Base-by-base conservation (phyloP, 2,113 vertebrate species). In the Pelodiscus sinensis region DNA sequence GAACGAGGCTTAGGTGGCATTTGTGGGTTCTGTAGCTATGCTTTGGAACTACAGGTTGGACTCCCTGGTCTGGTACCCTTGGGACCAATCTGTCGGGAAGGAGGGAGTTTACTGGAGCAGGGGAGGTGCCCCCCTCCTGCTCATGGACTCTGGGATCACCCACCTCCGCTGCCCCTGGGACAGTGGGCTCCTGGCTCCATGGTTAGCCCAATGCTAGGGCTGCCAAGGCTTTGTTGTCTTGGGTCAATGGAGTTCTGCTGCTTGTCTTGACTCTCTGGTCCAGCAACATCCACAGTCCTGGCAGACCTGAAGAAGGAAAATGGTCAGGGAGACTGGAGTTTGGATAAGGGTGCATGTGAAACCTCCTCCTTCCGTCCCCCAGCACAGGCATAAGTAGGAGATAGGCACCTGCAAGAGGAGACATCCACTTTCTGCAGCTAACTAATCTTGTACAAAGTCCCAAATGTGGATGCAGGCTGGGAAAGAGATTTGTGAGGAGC, bases 351-450 rank as follows among this genome's bases (percentile, higher is more conserved):
- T 2, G 25, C 8, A 14, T 24, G 38, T 44, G 65, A 50, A 15
- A 13, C 24, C 3, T 11, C 27, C 2, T 11, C 25, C 3, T 1
- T 1, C 52, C 55, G 5, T 77, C 21, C 2, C 3, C 16, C 24
- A 29, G 9, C 11, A 7, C 35, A 75, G n/a, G 71, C 10, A 44
- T 75, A 50, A 79, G 1, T 2, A 3, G 29, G 24, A 73, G 73
- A 18, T 1, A 2, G 0, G 73, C 52, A 24, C 68, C 50, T 16
- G 44, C 2, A 73, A 29, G 65, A 35, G 44, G 65, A 68, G 29
- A 75, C 29, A 52, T 1, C 19, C 57, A 44, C 4, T 31, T 75
- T 86, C 65, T 86, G 44, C 38, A 91, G 80, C 16, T n/a, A 13
- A 9, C 8, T 57, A 77, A 65, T 58, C 75, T 91, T 86, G 82